phyloP scores from a whole-genome alignment of 1,140 invertebrate genomes.

The Leptonema lineaticorne region DNA sequence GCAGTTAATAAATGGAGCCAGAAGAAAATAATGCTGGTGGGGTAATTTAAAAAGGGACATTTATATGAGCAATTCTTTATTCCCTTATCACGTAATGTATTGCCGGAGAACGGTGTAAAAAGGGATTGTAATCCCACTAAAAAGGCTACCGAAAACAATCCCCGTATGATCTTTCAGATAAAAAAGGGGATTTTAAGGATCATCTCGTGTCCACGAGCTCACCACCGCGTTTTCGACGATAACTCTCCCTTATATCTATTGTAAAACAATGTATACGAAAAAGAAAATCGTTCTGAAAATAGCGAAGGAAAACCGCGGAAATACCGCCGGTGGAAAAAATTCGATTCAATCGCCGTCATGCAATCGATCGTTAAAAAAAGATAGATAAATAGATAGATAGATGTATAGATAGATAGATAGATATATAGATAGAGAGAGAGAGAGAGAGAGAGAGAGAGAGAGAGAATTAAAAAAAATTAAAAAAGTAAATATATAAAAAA shows the following conservation, averaged over 20 bases:
- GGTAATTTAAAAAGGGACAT: background rate
- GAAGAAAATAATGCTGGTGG: too few species aligned
- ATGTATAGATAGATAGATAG: too few species aligned
- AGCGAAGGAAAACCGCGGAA: too few species aligned
- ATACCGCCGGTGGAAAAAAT: too few species aligned
- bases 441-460: too few species aligned
- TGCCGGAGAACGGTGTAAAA: background rate
- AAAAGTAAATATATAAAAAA: too few species aligned
- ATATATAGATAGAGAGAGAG: too few species aligned
- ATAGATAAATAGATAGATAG: too few species aligned
- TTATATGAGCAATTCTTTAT: slow-evolving; percentile 11
- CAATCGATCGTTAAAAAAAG: too few species aligned
- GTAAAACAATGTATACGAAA: background rate
- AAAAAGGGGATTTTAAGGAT: slow-evolving; percentile 16
- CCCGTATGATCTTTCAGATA: slow-evolving; percentile 14
- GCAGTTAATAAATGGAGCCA: too few species aligned
- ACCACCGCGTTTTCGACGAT: background rate
- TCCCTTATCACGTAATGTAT: slow-evolving; percentile 15
- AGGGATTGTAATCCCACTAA: slow-evolving; percentile 7
- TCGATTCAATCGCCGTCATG: too few species aligned
- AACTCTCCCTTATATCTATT: background rate
- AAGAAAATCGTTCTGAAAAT: background rate
- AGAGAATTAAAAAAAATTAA: too few species aligned
- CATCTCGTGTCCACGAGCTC: slow-evolving; percentile 9
- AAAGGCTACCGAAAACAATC: slow-evolving; percentile 4